Evolutionary conservation across 2,888 invertebrate species (phyloP), one percentile per base, ranked within the genome.

Genomic region (Platerodrilus igneus): DNA sequence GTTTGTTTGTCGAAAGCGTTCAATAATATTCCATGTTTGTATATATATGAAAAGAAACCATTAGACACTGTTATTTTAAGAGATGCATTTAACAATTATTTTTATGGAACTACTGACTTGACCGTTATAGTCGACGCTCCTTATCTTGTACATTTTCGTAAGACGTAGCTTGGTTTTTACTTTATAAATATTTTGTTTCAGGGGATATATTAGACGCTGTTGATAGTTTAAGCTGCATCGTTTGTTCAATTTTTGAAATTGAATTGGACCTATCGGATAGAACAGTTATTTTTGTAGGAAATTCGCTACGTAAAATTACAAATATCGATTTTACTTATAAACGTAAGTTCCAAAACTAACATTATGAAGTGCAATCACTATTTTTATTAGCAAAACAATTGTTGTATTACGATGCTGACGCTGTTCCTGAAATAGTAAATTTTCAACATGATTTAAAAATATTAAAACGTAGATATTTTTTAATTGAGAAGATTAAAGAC

Each of bases 401-500:
- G 76, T 73, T 74, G 47, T 69, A 75, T 35, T 71, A 76, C 29
- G 72, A 82, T 48, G 72, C 74, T 11, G 58, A 66, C 4, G 60
- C 59, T 14, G 60, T 51, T 16, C 64, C 59, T 32, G 64, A 36
- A 22, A 49, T 68, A 10, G 47, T 51, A 26, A 47, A 48, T 27
- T 68, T 58, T 39, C 58, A 62, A 25, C 45, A 67, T 4, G 69
- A 71, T 13, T 74, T 75, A 37, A 76, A 70, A 44, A 81, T 84
- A 69, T 74, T 95, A 35, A 86, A 84, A 63, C 78, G 86, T 40
- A 77, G 94, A 41, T 78, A 86, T 48, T 94, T 78, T 64, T 72
- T 93, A 33, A 78, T 93, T 15, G 96, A 97, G 70, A 88, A 86
- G 64, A 83, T 93, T 46, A 92, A 87, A 64, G 95, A 96, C 72